phyloP scores from a whole-genome alignment of 2,113 vertebrate species.

The Potamarius usumacintae region DNA sequence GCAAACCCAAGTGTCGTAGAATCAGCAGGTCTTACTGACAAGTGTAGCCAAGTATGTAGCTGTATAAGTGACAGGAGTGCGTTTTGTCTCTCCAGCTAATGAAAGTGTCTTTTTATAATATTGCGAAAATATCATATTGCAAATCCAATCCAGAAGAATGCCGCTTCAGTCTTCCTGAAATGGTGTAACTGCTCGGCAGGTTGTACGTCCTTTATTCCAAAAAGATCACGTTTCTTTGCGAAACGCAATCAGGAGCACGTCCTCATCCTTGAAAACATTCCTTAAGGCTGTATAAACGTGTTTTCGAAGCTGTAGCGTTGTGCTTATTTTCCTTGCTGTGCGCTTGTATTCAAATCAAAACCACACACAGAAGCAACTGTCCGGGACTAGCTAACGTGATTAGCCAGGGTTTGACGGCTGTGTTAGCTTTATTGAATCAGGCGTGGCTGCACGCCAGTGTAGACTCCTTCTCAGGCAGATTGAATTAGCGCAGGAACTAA shows the following conservation, averaged over 20 bases:
- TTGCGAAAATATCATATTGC: too few relatives aligned
- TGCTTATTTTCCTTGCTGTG: neutral
- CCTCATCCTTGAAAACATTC: neutral
- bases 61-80: neutral
- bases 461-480: slow-evolving; percentile 56
- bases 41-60: too few relatives aligned
- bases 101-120: too few relatives aligned
- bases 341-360: neutral
- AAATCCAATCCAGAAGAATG: too few relatives aligned
- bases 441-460: neutral
- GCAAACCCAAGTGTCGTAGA: neutral
- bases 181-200: too few relatives aligned
- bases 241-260: neutral
- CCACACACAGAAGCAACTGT: neutral
- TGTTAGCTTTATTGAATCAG: neutral
- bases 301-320: neutral
- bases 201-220: too few relatives aligned
- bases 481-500: slow-evolving; percentile 57
- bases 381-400: neutral
- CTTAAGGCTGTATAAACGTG: neutral
- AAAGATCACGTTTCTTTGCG: too few relatives aligned
- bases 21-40: too few relatives aligned
- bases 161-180: too few relatives aligned
- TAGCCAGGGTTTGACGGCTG: neutral
- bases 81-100: neutral